Evolutionary conservation across 2,797 vertebrate genomes (phyloP).

Genomic region (Margarornis squamiger): DNA sequence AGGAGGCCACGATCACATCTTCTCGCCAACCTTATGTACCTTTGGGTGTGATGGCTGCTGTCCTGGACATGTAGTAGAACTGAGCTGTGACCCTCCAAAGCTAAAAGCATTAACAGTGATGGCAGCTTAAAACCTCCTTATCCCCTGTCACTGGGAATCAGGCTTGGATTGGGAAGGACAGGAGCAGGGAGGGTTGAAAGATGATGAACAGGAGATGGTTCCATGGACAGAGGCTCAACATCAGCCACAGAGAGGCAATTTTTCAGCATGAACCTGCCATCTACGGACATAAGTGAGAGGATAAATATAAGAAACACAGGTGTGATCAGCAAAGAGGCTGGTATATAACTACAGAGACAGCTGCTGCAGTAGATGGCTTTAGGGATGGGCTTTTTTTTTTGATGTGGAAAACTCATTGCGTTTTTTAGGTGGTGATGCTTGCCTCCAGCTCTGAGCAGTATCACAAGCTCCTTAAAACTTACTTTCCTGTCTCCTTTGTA

Average conservation of each 20-base stretch:
- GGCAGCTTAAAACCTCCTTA: neutral
- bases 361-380: neutral
- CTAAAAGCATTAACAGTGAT: neutral
- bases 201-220: neutral
- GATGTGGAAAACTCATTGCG: neutral
- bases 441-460: neutral
- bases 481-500: neutral
- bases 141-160: neutral
- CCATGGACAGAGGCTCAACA: neutral
- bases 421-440: slow-evolving; percentile 33
- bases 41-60: neutral
- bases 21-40: neutral
- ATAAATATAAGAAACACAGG: neutral
- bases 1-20: neutral
- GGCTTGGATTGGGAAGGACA: neutral
- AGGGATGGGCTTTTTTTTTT: neutral
- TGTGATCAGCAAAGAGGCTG: neutral
- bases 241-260: neutral
- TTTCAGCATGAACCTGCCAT: neutral
- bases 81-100: neutral
- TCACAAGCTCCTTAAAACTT: neutral
- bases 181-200: neutral
- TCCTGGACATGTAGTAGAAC: neutral
- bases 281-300: neutral
- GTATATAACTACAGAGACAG: neutral